phyloP scores from a whole-genome alignment of 2,888 invertebrate species.

The Hirtodrosophila confusa region DNA sequence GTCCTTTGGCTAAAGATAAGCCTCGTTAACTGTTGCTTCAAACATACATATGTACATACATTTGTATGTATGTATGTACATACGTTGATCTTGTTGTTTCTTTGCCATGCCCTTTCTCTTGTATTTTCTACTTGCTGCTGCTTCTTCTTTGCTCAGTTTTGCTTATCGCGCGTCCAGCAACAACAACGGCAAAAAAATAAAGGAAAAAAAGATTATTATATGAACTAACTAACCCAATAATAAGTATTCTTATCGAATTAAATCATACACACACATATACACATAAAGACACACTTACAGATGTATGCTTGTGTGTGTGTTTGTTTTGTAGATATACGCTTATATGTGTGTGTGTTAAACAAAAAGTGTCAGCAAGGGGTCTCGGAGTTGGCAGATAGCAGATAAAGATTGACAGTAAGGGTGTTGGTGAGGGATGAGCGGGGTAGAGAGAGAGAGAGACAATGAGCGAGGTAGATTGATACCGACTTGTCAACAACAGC shows the following conservation, averaged over 20 bases:
- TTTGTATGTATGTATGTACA: not conserved
- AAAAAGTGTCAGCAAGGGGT: conserved; percentile 68
- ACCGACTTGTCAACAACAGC: not conserved
- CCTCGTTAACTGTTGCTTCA: conserved; percentile 15
- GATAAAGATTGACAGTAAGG: conserved; percentile 47
- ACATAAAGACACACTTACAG: not conserved
- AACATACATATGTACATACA: not conserved
- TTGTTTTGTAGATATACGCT: conserved; percentile 39
- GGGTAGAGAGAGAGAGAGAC: not conserved
- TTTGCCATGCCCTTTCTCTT: conserved; percentile 20
- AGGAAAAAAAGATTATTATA: conserved; percentile 53
- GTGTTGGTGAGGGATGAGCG: conserved; percentile 3
- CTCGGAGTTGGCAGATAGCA: conserved; percentile 43
- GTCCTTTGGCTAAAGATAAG: conserved; percentile 29
- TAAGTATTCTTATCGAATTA: conserved; percentile 78
- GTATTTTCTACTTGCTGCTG: conserved; percentile 5
- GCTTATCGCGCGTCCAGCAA: conserved; percentile 59
- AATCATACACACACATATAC: conserved; percentile 50
- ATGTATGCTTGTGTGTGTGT: conserved; percentile 12
- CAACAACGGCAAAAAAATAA: conserved; percentile 25
- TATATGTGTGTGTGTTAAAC: conserved; percentile 25
- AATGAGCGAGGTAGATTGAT: conserved; percentile 3
- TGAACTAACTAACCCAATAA: conserved; percentile 79
- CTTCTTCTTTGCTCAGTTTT: conserved; percentile 33
- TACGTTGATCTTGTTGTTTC: conserved; percentile 32